phyloP scores from a whole-genome alignment of 92 coral and sea anemone species.

The Meandrina meandrites region DNA sequence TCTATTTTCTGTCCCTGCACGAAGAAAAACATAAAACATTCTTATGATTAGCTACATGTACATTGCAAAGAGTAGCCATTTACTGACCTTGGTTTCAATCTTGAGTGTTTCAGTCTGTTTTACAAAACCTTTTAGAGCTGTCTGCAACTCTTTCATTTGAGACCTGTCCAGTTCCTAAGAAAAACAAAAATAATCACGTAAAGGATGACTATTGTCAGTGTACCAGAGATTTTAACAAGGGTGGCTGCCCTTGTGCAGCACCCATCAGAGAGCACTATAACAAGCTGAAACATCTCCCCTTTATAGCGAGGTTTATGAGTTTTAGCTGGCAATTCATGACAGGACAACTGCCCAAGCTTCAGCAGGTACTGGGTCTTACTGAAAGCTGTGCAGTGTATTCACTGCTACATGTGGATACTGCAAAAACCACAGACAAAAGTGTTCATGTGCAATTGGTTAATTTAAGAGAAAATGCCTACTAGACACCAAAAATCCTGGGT shows the following conservation, averaged over 20 bases:
- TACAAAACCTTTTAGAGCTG: slow-evolving; percentile 79
- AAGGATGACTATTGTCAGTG: not conserved
- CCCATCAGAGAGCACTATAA: too few relatives aligned
- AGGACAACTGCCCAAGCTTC: too few relatives aligned
- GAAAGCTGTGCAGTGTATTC: too few relatives aligned
- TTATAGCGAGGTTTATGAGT: too few relatives aligned
- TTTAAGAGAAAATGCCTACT: not conserved
- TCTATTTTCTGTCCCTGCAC: not conserved
- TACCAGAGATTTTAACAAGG: not conserved
- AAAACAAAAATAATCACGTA: not conserved
- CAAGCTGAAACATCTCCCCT: too few relatives aligned
- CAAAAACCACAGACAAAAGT: not conserved
- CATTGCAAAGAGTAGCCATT: not conserved
- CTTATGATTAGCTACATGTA: not conserved
- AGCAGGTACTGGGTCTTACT: too few relatives aligned
- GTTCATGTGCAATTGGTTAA: not conserved
- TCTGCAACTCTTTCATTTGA: slow-evolving; percentile 82
- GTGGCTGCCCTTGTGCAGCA: too few relatives aligned
- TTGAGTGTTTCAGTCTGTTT: slow-evolving; percentile 87
- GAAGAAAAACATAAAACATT: not conserved
- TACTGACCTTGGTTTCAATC: slow-evolving; percentile 85
- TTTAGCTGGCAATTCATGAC: too few relatives aligned
- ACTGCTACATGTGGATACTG: too few relatives aligned
- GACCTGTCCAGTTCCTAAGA: slow-evolving; percentile 80
- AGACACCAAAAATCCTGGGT: too few relatives aligned